Conservation (phyloP, 2,113 vertebrate species). For the Parus major region DNA sequence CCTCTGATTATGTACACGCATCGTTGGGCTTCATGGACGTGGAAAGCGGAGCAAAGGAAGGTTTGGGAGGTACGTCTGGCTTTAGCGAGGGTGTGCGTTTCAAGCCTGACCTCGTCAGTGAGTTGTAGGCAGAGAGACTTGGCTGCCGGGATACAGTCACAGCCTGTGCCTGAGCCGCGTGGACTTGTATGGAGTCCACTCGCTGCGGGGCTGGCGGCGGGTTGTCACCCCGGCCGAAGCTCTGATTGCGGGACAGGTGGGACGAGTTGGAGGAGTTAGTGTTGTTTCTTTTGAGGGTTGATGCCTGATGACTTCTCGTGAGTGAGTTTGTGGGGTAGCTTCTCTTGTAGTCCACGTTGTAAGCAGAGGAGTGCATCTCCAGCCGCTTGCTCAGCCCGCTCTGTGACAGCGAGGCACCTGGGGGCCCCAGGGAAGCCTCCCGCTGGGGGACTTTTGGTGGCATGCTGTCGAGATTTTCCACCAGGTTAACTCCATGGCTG, state of each 20-base stretch:
- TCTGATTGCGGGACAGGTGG: conserved; percentile 92
- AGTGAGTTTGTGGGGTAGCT: conserved; percentile 84
- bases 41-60: conserved; percentile 88
- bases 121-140: conserved; percentile 88
- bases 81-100: conserved; percentile 89
- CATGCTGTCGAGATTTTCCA: conserved; percentile 84
- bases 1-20: conserved; percentile 90
- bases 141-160: conserved; percentile 88
- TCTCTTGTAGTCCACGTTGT: conserved; percentile 89
- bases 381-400: conserved; percentile 91
- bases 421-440: conserved; percentile 91
- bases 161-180: conserved; percentile 80
- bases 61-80: conserved; percentile 97
- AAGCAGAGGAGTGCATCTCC: conserved; percentile 91
- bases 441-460: conserved; percentile 95
- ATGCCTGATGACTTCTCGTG: conserved; percentile 78
- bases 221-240: conserved; percentile 90
- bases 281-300: conserved; percentile 95
- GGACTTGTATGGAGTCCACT: conserved; percentile 98
- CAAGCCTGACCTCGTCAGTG: conserved; percentile 88
- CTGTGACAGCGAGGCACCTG: conserved; percentile 76
- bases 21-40: conserved; percentile 92
- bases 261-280: conserved; percentile 99
- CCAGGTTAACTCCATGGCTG: conserved; percentile 84
- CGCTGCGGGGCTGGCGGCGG: conserved; percentile 93